Evolutionary conservation across 35 echinoderm and acorn worm species (phyloP).

Genomic region (Ptychodera flava): DNA sequence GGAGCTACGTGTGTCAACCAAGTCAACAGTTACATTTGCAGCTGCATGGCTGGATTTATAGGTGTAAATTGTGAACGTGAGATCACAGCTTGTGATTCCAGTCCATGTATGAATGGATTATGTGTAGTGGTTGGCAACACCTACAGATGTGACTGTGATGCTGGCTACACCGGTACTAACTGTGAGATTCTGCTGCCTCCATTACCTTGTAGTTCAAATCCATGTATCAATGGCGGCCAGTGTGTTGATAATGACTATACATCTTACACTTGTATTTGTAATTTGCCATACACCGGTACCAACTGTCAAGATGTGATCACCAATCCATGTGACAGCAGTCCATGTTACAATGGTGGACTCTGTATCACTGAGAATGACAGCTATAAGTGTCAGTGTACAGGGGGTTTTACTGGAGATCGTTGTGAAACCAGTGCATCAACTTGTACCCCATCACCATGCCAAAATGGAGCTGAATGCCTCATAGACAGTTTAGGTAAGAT

Average conservation of each 20-base stretch:
- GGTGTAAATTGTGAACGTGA: conserved; percentile 52
- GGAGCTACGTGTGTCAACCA: conserved; percentile 24
- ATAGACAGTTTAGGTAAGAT: conserved; percentile 64
- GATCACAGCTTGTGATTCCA: conserved; percentile 71
- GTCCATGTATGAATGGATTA: conserved; percentile 64
- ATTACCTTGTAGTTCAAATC: conserved; percentile 64
- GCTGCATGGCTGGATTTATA: conserved; percentile 44
- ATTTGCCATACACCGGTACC: conserved; percentile 37
- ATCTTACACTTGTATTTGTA: conserved; percentile 55
- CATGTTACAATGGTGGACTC: conserved; percentile 47
- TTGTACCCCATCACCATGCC: conserved; percentile 59
- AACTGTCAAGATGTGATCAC: conserved; percentile 49
- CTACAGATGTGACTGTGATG: conserved; percentile 43
- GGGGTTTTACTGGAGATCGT: conserved; percentile 37
- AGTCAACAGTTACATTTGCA: conserved; percentile 28
- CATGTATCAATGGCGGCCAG: conserved; percentile 49
- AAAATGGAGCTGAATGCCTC: conserved; percentile 58
- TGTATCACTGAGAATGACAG: conserved; percentile 36
- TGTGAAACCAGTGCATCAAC: conserved; percentile 43
- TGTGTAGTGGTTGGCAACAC: conserved; percentile 36
- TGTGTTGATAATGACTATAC: conserved; percentile 45
- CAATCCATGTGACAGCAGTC: conserved; percentile 58
- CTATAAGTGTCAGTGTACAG: conserved; percentile 36
- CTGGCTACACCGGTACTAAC: conserved; percentile 41
- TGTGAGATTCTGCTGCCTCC: conserved; percentile 46